These are phyloP conservation scores for Chrysochloris asiatica DNA, from an alignment of 2,113 vertebrate species.

Conservation along the genomic window DNA sequence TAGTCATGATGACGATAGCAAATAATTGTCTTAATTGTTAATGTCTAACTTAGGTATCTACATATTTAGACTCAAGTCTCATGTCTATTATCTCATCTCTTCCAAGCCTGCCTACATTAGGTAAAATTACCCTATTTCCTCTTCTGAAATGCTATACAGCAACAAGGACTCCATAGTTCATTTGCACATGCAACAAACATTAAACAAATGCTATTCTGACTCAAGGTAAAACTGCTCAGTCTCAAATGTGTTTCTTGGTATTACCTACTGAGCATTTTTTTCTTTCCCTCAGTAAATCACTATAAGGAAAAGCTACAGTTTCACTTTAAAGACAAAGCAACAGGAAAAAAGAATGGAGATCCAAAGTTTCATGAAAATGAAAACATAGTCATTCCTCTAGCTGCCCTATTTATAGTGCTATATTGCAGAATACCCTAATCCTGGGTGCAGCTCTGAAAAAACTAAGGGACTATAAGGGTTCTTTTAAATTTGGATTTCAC, in stretches of 20 bases:
- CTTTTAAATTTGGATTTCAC: constrained; percentile 23
- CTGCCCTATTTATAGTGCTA: neutral
- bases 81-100: neutral
- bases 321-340: constrained; percentile 39
- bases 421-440: neutral
- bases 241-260: constrained; percentile 22
- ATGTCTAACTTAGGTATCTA: neutral
- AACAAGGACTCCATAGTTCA: neutral
- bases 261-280: neutral
- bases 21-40: neutral
- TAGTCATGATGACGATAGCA: neutral
- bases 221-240: constrained; percentile 9
- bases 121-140: neutral
- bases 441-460: too few relatives aligned
- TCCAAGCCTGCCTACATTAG: neutral
- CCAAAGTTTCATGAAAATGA: neutral
- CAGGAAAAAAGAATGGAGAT: neutral
- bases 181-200: neutral
- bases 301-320: constrained; percentile 15
- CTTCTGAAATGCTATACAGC: neutral
- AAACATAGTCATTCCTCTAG: neutral
- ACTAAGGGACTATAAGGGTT: neutral
- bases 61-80: constrained; percentile 18
- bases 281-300: neutral
- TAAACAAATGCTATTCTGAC: neutral